These are phyloP conservation scores for Siniperca knerii DNA, from an alignment of 2,113 vertebrate genomes.

Conservation along the genomic window DNA sequence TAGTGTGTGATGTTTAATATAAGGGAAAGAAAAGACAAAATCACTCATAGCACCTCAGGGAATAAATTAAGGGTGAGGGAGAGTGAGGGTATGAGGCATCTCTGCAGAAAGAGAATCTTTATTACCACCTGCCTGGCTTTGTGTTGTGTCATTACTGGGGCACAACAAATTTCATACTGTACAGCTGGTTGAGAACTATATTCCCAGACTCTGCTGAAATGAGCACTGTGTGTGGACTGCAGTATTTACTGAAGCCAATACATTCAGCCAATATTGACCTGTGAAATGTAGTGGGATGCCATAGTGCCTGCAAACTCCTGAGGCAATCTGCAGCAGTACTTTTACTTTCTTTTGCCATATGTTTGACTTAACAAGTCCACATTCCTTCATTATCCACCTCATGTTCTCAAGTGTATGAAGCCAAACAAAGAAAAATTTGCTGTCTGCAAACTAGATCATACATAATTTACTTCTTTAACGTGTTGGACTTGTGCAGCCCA, in stretches of 20 bases:
- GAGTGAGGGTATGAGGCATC: slow-evolving; percentile 86
- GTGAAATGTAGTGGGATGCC: slow-evolving; percentile 57
- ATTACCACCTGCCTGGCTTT: slow-evolving; percentile 85
- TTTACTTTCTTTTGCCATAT: slow-evolving; percentile 62
- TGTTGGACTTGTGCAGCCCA: slow-evolving; percentile 23
- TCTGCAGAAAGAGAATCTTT: slow-evolving; percentile 90
- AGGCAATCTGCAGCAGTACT: slow-evolving; percentile 60
- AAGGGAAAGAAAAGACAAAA: slow-evolving; percentile 87
- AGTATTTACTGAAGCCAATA: slow-evolving; percentile 73
- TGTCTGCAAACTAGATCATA: slow-evolving; percentile 60
- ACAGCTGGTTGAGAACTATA: slow-evolving; percentile 60
- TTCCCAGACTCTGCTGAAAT: slow-evolving; percentile 67
- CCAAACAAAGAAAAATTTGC: slow-evolving; percentile 61
- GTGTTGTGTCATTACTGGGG: slow-evolving; percentile 74
- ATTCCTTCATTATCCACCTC: slow-evolving; percentile 50
- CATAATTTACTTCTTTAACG: slow-evolving; percentile 66
- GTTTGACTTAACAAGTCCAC: slow-evolving; percentile 70
- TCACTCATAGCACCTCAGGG: slow-evolving; percentile 84
- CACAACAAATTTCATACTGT: slow-evolving; percentile 63
- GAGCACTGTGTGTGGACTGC: slow-evolving; percentile 55
- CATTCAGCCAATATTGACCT: slow-evolving; percentile 80
- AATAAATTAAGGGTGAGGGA: slow-evolving; percentile 90
- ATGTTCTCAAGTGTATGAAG: slow-evolving; percentile 43
- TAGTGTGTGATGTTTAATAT: slow-evolving; percentile 91
- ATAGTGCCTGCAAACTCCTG: slow-evolving; percentile 35